A percentile compares a stretch with the other conserved stretches of the same genome.
Conservation (phyloP, 2,888 invertebrate species). For the Apamea sordens region DNA sequence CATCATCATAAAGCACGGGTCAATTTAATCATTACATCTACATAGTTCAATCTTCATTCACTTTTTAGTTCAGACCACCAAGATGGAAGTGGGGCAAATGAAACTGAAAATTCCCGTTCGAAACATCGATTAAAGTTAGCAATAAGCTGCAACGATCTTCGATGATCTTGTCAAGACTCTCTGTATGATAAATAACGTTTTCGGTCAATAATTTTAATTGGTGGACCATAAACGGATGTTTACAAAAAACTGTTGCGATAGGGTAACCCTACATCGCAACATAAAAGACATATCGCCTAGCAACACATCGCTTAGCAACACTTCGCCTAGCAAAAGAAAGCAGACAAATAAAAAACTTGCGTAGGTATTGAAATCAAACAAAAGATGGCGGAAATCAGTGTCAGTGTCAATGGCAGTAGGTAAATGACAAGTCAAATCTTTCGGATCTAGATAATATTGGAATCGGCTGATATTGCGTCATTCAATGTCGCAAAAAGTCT, state of each 20-base stretch:
- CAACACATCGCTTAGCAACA: conserved; percentile 17
- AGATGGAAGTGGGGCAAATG: conserved; percentile 26
- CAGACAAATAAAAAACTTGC: not conserved
- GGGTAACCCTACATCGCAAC: not conserved
- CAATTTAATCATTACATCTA: conserved; percentile 61
- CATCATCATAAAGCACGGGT: conserved; percentile 61
- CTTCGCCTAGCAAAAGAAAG: conserved; percentile 7
- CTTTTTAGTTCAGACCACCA: conserved; percentile 49
- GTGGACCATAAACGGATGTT: conserved; percentile 17
- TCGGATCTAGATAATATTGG: conserved; percentile 19
- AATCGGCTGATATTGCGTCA: conserved; percentile 28
- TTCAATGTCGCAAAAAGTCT: conserved; percentile 1
- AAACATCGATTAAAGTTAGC: conserved; percentile 20
- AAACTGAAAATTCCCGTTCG: conserved; percentile 24
- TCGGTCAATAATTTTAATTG: conserved; percentile 42
- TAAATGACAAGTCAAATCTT: not conserved
- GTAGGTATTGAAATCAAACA: not conserved
- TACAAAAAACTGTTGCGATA: not conserved
- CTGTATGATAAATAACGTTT: conserved; percentile 19
- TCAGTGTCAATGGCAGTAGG: not conserved
- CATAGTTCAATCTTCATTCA: conserved; percentile 39
- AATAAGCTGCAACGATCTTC: conserved; percentile 11
- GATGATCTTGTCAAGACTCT: conserved; percentile 42
- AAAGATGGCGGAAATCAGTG: conserved; percentile 3
- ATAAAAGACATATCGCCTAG: conserved; percentile 1